Percentiles rank a stretch among this genome's conserved stretches.
These are phyloP conservation scores for Hippocampus zosterae DNA, from an alignment of 2,113 vertebrate genomes.

Conservation along the genomic window DNA sequence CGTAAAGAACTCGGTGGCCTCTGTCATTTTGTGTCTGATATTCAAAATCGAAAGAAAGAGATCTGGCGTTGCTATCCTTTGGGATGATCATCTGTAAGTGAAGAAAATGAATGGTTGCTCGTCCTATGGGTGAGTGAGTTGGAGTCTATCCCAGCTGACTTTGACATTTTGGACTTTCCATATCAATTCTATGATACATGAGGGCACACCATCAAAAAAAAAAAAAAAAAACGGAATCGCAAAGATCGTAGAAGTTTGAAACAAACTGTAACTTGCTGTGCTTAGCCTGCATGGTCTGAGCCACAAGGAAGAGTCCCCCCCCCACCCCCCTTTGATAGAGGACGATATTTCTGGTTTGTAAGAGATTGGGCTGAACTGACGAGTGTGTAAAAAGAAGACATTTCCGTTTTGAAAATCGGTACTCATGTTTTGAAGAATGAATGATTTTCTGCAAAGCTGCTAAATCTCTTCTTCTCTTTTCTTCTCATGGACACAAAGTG, in stretches of 20 bases:
- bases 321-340: not conserved
- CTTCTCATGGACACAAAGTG: constrained; percentile 48
- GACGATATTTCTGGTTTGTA: not conserved
- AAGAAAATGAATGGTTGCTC: not conserved
- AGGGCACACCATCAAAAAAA: too few species aligned
- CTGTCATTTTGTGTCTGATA: not conserved
- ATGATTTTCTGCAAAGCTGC: constrained; percentile 12
- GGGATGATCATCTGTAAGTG: not conserved
- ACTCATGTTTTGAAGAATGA: constrained; percentile 11
- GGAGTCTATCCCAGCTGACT: too few species aligned
- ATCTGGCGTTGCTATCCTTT: not conserved
- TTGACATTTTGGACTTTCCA: too few species aligned
- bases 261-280: too few species aligned
- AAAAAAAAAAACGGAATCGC: too few species aligned
- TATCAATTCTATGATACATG: too few species aligned
- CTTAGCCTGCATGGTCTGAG: too few species aligned
- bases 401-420: constrained; percentile 1
- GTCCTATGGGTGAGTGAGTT: too few species aligned
- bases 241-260: too few species aligned
- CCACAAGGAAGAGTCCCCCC: too few species aligned
- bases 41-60: not conserved
- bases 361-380: not conserved
- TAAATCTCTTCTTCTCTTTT: constrained; percentile 41
- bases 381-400: not conserved
- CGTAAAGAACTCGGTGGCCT: not conserved